A percentile compares a stretch with the other conserved stretches of the same genome.
phyloP scores from a whole-genome alignment of 2,888 invertebrate species.

The Criorhina ranunculi region DNA sequence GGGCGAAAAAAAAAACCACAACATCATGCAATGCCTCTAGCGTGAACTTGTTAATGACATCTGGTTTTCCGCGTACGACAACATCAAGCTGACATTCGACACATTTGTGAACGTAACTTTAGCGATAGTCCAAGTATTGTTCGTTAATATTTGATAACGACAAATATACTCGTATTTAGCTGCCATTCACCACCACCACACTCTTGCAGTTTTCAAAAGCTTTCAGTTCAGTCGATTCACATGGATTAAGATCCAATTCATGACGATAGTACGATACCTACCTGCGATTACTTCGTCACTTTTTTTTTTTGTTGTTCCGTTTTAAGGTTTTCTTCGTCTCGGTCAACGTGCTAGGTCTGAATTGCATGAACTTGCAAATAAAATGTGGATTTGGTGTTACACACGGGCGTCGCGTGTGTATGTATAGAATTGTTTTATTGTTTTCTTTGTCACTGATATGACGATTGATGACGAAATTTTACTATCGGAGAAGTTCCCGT shows the following conservation, averaged over 20 bases:
- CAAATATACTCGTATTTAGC: not conserved
- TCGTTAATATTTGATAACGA: conserved; percentile 1
- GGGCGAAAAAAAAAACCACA: not conserved
- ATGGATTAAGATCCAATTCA: not conserved
- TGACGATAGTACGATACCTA: not conserved
- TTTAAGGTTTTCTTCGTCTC: not conserved
- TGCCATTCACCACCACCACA: not conserved
- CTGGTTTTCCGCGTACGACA: not conserved
- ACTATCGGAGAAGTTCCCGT: not conserved
- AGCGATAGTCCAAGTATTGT: not conserved
- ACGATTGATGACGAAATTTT: not conserved
- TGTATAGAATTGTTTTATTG: not conserved
- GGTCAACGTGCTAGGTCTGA: not conserved
- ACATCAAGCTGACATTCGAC: too few relatives aligned
- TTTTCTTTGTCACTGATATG: not conserved
- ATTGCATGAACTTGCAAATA: conserved; percentile 14
- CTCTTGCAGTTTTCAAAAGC: not conserved
- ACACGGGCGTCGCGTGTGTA: not conserved
- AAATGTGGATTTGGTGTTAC: not conserved
- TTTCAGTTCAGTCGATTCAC: not conserved
- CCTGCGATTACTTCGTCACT: conserved; percentile 1
- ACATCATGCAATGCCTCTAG: not conserved
- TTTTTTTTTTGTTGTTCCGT: conserved; percentile 2
- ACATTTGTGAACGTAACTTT: not conserved
- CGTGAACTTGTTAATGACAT: conserved; percentile 1